Evolutionary conservation across 2,888 invertebrate genomes (phyloP).

Genomic region (Pachydiplax longipennis): DNA sequence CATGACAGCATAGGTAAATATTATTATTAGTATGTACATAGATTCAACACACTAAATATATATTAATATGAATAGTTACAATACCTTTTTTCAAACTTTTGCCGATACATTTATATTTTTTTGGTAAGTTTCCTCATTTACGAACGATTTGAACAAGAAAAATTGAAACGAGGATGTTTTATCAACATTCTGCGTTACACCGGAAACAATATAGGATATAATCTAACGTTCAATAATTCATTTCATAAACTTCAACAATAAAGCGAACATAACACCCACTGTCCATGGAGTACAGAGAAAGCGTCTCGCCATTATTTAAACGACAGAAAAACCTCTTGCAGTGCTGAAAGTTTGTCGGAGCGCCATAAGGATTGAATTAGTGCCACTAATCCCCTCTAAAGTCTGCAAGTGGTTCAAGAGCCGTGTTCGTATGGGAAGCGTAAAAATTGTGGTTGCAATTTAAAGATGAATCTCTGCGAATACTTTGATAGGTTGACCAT

Average conservation of each 20-base stretch:
- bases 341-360: not conserved
- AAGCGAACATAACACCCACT: slow-evolving; percentile 20
- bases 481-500: no score
- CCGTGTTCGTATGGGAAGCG: not conserved
- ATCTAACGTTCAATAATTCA: slow-evolving; percentile 21
- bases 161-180: slow-evolving; percentile 26
- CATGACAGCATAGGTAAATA: not conserved
- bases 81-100: slow-evolving; percentile 24
- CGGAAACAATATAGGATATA: not conserved
- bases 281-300: not conserved
- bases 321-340: not conserved
- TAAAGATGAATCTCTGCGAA: no score
- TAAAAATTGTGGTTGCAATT: not conserved
- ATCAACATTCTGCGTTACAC: slow-evolving; percentile 11
- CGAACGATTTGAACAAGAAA: slow-evolving; percentile 33
- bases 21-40: slow-evolving; percentile 20
- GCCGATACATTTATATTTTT: slow-evolving; percentile 24
- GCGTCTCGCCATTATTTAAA: not conserved
- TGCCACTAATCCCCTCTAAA: not conserved
- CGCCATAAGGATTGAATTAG: not conserved
- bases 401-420: not conserved
- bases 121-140: slow-evolving; percentile 6
- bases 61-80: slow-evolving; percentile 29
- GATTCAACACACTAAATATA: slow-evolving; percentile 39
- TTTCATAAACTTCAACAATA: slow-evolving; percentile 26